These are phyloP conservation scores for Halocynthia aurantium DNA, from an alignment of 23 tunicate species.

Conservation along the genomic window DNA sequence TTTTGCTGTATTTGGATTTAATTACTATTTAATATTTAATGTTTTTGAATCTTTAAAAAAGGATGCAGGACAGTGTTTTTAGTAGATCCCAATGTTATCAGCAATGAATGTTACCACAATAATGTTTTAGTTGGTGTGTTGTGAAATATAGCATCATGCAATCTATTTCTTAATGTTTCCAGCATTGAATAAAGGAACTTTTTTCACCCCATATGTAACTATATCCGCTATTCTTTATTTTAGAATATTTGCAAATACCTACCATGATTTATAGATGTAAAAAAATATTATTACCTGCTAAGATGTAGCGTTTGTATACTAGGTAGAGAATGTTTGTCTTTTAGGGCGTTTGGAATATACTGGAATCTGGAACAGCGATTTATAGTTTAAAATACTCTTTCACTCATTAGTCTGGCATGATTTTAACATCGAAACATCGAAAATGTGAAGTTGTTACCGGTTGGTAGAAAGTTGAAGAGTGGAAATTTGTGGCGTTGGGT, in stretches of 20 bases:
- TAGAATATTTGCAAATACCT: neutral
- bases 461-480: slow-evolving; percentile 24
- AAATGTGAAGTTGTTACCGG: slow-evolving; percentile 1
- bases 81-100: too few relatives aligned
- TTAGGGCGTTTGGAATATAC: slow-evolving; percentile 17
- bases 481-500: slow-evolving; percentile 8
- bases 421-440: too few relatives aligned
- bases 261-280: too few relatives aligned
- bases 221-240: neutral
- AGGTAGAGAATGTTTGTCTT: slow-evolving; percentile 19
- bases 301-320: slow-evolving; percentile 2
- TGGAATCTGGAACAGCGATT: slow-evolving; percentile 12
- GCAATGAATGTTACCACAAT: too few relatives aligned
- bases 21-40: too few relatives aligned
- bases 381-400: neutral
- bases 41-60: too few relatives aligned
- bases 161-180: too few relatives aligned
- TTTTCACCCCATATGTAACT: neutral
- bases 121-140: too few relatives aligned
- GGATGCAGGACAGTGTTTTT: too few relatives aligned
- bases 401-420: neutral
- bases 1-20: too few relatives aligned
- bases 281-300: neutral
- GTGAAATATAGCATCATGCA: too few relatives aligned
- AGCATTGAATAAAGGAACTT: too few relatives aligned